Evolutionary conservation across 1,140 invertebrate species (phyloP).

Genomic region (Potamilus streckersoni): DNA sequence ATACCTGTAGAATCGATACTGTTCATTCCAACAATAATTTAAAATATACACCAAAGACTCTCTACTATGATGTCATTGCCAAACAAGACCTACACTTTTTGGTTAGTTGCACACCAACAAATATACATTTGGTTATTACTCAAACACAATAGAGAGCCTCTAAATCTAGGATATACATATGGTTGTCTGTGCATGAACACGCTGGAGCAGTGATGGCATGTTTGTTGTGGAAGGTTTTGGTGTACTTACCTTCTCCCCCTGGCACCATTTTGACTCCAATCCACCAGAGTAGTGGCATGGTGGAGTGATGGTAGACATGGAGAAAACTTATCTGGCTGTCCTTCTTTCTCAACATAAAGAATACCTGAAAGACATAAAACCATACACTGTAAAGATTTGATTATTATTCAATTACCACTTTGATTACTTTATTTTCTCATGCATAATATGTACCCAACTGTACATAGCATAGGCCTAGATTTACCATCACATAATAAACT

Average conservation of each 20-base stretch:
- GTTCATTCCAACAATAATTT: no score
- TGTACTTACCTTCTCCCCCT: conserved; percentile 76
- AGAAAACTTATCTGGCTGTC: conserved; percentile 85
- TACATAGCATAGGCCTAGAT: no score
- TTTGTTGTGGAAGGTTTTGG: background rate
- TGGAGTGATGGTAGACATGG: conserved; percentile 88
- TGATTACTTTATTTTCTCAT: no score
- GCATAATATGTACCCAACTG: no score
- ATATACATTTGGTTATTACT: background rate
- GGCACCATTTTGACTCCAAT: conserved; percentile 96
- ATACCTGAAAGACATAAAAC: conserved; percentile 70
- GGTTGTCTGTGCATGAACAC: background rate
- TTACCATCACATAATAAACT: no score
- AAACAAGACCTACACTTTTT: background rate
- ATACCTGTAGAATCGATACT: no score
- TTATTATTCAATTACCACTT: no score
- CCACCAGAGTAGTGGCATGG: conserved; percentile 83
- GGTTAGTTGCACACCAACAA: background rate
- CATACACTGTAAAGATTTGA: no score
- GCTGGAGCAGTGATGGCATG: background rate
- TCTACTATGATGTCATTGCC: no score
- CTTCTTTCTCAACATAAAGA: conserved; percentile 89
- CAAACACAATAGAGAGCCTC: background rate
- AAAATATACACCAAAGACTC: no score
- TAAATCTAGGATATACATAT: conserved; percentile 4